Conservation (phyloP, 2,113 vertebrate species). For the Podilymbus podiceps region DNA sequence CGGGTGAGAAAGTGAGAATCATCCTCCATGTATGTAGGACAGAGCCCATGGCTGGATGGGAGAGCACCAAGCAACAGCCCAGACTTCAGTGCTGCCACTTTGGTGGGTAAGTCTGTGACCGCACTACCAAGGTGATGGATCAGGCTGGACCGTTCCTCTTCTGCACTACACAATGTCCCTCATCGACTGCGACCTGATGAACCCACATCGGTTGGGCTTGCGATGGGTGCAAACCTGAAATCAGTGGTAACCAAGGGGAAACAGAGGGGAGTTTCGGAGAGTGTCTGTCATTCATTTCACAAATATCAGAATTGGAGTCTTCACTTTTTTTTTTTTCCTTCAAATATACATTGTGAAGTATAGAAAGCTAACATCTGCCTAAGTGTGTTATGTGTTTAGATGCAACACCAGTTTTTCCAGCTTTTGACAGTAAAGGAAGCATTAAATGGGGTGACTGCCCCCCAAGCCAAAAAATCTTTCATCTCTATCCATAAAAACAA, state of each 20-base stretch:
- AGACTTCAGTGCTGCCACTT: neutral
- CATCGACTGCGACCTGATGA: neutral
- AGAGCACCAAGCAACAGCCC: neutral
- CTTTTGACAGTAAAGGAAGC: neutral
- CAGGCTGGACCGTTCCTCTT: neutral
- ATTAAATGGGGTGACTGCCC: neutral
- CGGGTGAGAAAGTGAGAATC: rapidly evolving
- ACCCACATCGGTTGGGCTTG: rapidly evolving
- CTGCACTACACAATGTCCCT: neutral
- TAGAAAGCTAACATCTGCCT: neutral
- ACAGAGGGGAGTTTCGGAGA: neutral
- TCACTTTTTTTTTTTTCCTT: neutral
- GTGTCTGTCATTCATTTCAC: neutral
- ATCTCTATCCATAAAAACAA: neutral
- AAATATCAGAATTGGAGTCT: neutral
- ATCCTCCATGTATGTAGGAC: rapidly evolving
- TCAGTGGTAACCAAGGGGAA: neutral
- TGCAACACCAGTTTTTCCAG: neutral
- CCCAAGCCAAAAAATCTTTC: neutral
- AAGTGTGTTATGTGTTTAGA: neutral
- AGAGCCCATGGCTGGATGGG: neutral
- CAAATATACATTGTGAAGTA: neutral
- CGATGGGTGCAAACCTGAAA: neutral
- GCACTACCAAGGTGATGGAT: neutral
- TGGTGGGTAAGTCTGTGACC: rapidly evolving